Percentiles rank a stretch among this genome's conserved stretches.
Conservation (phyloP, 1,140 invertebrate genomes). For the Rhopalosiphum padi region DNA sequence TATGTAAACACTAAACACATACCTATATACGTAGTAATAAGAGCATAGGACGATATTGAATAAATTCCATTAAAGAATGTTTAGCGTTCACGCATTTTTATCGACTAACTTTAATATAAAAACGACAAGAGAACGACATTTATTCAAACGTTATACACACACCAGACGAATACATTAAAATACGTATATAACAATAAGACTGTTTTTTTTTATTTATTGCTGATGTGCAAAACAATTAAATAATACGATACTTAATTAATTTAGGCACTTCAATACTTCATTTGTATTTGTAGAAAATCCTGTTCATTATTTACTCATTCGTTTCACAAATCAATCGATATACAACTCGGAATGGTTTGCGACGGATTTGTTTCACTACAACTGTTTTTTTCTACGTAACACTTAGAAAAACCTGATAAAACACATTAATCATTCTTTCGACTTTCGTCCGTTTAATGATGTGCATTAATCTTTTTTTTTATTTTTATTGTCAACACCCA, state of each 20-base stretch:
- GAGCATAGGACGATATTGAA: not conserved
- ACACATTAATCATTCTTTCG: conserved; percentile 29
- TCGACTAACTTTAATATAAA: not conserved
- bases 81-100: not conserved
- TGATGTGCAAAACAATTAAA: not conserved
- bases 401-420: conserved; percentile 22
- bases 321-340: not conserved
- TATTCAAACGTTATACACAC: not conserved
- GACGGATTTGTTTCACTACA: not conserved
- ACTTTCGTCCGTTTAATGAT: not conserved
- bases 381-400: not conserved
- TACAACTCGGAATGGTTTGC: not conserved
- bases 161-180: not conserved
- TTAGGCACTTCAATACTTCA: not conserved
- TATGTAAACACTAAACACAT: not conserved
- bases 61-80: not conserved
- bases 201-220: not conserved
- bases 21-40: not conserved
- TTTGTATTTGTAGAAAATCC: not conserved
- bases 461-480: conserved; percentile 19
- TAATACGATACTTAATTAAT: not conserved
- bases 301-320: not conserved
- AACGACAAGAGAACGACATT: not conserved
- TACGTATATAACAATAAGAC: not conserved
- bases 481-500: not conserved